These are phyloP conservation scores for Archegozetes longisetosus DNA, from an alignment of 1,140 invertebrate species.

Conservation along the genomic window DNA sequence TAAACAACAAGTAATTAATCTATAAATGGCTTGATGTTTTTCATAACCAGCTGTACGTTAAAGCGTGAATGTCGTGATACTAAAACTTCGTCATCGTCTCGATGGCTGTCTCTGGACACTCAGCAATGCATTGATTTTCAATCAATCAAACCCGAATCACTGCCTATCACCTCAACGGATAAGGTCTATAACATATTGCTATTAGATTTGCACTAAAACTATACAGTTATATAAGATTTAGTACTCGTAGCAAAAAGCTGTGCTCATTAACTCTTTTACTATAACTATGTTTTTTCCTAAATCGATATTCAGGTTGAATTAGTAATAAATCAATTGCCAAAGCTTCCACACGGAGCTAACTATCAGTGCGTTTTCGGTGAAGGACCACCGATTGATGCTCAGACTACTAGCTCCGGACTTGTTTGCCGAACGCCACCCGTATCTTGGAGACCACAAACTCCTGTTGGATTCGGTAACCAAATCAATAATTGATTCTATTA, in stretches of 20 bases:
- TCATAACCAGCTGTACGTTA: slow-evolving; percentile 6
- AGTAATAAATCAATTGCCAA: slow-evolving; percentile 71
- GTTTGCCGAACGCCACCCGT: slow-evolving; percentile 67
- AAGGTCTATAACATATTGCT: slow-evolving; percentile 35
- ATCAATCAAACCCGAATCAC: slow-evolving; percentile 69
- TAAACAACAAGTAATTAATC: background rate
- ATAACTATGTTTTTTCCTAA: background rate
- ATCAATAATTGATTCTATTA: too few species aligned
- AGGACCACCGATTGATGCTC: slow-evolving; percentile 63
- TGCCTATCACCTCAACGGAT: slow-evolving; percentile 66
- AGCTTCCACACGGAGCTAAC: slow-evolving; percentile 66
- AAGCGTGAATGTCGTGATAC: background rate
- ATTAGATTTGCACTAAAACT: background rate
- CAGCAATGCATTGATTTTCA: slow-evolving; percentile 93
- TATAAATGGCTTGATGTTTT: background rate
- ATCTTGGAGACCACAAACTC: slow-evolving; percentile 56
- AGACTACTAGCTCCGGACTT: slow-evolving; percentile 54
- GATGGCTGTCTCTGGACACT: slow-evolving; percentile 81
- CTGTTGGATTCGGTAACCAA: slow-evolving; percentile 49
- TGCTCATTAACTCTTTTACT: background rate
- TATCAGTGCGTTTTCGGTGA: slow-evolving; percentile 82
- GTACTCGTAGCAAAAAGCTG: background rate
- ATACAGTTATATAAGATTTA: background rate
- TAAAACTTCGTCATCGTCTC: slow-evolving; percentile 48
- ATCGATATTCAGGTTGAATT: slow-evolving; percentile 47